Conservation (phyloP, 92 coral and sea anemone genomes). For the Palythoa grandiflora region DNA sequence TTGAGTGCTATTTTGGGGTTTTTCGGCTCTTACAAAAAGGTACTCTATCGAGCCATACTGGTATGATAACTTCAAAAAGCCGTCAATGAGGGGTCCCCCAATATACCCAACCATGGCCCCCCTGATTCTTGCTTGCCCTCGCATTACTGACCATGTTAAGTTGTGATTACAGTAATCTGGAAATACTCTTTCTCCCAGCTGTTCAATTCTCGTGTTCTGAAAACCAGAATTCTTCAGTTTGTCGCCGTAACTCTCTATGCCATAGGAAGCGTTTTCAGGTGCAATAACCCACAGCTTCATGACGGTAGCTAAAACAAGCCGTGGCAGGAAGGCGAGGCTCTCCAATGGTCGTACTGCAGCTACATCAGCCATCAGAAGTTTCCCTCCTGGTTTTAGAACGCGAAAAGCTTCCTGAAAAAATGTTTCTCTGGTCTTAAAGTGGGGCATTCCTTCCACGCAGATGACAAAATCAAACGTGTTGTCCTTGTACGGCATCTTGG, state of each 20-base stretch:
- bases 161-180: constrained; percentile 55
- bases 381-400: constrained; percentile 69
- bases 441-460: constrained; percentile 65
- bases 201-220: constrained; percentile 24
- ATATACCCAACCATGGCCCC: constrained; percentile 57
- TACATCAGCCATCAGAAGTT: constrained; percentile 52
- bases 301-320: background rate
- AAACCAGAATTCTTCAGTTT: constrained; percentile 17
- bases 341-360: constrained; percentile 16
- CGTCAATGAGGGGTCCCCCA: constrained; percentile 59
- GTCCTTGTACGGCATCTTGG: constrained; percentile 56
- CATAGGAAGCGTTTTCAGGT: constrained; percentile 26
- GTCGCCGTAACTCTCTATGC: constrained; percentile 29
- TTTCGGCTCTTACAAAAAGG: constrained; percentile 21
- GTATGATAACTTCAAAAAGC: background rate
- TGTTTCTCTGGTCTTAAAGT: constrained; percentile 52
- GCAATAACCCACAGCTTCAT: constrained; percentile 39
- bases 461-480: constrained; percentile 54
- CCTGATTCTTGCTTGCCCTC: constrained; percentile 62
- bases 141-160: constrained; percentile 38
- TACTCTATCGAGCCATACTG: constrained; percentile 6
- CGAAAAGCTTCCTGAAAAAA: constrained; percentile 66
- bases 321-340: constrained; percentile 3
- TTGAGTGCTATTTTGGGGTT: background rate
- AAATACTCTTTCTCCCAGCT: constrained; percentile 58